phyloP scores from a whole-genome alignment of 2,113 vertebrate genomes.

The Corydoras sp. region DNA sequence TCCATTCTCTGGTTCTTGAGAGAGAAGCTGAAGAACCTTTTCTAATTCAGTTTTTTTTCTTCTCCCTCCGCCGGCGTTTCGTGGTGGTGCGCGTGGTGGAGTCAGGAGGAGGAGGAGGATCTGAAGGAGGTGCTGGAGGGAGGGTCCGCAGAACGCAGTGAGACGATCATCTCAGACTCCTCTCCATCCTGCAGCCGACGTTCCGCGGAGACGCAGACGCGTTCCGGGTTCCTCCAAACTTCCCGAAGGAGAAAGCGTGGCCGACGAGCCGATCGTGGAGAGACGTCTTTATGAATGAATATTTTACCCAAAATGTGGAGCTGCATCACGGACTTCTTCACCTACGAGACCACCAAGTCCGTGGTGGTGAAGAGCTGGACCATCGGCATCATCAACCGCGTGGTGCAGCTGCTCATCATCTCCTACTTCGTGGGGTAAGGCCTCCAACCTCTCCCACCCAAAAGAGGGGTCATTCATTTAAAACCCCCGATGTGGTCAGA shows the following conservation, averaged over 20 bases:
- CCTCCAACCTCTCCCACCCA: too few species aligned
- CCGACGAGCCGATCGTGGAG: too few species aligned
- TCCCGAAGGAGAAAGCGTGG: background rate
- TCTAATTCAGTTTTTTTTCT: too few species aligned
- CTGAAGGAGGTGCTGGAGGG: slow-evolving; percentile 16
- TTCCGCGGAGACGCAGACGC: too few species aligned
- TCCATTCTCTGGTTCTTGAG: too few species aligned
- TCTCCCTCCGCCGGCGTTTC: too few species aligned
- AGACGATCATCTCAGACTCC: background rate
- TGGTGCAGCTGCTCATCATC: slow-evolving; percentile 87
- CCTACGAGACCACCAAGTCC: slow-evolving; percentile 90
- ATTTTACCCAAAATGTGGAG: slow-evolving; percentile 62
- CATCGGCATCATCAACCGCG: slow-evolving; percentile 84
- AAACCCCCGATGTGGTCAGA: too few species aligned
- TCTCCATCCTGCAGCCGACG: background rate
- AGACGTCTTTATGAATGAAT: too few species aligned
- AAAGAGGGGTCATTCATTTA: background rate
- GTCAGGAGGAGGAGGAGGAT: slow-evolving; percentile 12
- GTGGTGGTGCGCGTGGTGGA: background rate
- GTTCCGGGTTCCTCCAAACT: too few species aligned
- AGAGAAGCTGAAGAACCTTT: too few species aligned
- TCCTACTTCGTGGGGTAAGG: slow-evolving; percentile 80
- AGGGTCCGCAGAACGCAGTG: slow-evolving; percentile 6
- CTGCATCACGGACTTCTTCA: slow-evolving; percentile 80
- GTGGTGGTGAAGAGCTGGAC: slow-evolving; percentile 96